phyloP scores from a whole-genome alignment of 2,797 vertebrate species.

The Euphonia xanthogaster region DNA sequence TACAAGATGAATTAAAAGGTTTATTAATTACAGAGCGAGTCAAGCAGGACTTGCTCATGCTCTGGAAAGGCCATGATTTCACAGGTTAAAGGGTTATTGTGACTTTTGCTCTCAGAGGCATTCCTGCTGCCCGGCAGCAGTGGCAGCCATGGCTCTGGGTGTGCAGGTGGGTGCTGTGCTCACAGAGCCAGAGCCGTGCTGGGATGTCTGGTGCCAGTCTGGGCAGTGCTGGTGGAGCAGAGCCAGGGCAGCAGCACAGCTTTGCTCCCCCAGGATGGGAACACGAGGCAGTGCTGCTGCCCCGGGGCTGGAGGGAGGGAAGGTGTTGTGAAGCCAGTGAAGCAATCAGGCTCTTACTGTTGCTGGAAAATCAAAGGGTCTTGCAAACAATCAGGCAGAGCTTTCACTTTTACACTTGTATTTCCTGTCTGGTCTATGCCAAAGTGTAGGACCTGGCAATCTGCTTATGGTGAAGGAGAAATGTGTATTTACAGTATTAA shows the following conservation, averaged over 20 bases:
- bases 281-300: background rate
- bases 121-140: background rate
- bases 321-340: background rate
- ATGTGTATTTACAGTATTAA: background rate
- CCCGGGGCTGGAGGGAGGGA: rapidly evolving
- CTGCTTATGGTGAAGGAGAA: background rate
- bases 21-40: constrained; percentile 41
- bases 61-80: constrained; percentile 23
- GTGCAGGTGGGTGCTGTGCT: background rate
- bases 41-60: constrained; percentile 26
- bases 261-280: rapidly evolving
- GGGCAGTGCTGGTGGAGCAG: background rate
- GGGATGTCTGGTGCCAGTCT: background rate
- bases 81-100: background rate
- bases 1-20: background rate
- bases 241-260: background rate
- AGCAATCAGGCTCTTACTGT: background rate
- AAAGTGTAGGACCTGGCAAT: background rate
- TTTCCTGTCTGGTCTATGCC: background rate
- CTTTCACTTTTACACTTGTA: rapidly evolving
- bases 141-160: background rate
- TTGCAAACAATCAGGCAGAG: background rate
- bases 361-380: background rate
- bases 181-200: background rate
- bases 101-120: background rate